Base-by-base conservation (phyloP, 2,797 vertebrate genomes). In the Scleropages formosus region DNA sequence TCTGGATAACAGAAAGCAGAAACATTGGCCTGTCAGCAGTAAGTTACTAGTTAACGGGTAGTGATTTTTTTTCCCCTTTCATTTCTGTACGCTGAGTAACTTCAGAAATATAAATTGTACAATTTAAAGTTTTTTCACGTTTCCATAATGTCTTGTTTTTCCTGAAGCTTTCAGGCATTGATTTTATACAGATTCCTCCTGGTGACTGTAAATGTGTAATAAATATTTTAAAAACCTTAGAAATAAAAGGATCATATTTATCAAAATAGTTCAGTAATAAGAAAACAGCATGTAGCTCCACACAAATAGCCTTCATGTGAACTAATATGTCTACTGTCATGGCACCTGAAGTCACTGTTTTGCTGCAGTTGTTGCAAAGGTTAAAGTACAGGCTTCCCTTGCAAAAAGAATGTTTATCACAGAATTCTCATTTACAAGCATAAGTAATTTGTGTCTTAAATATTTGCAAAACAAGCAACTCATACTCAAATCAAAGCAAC, bases 121-220 rank as follows among this genome's bases (percentile, higher is more conserved):
- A 60, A 31, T 39, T 62, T 73, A 18, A 44, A 56, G 46, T 75
- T 44, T 53, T 69, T 46, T 39, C 31, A 39, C 31, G 6, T 39
- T 6, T 2, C 31, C 39, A 31, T 2, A 6, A 2, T 39, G 31
- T 20, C 49, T 66, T 66, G 44, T 51, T 49, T 22, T 69, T 69
- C 26, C 24, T 44, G 9, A 69, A 26, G 51, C n/a, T 69, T 16
- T 24, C 12, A 53, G 22, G 69, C 47, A 51, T 22, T 20, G 2
- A 56, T 31, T 67, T 39, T n/a, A 53, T 10, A 44, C 66, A 18
- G 44, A 75, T 51, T 27, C 44, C 18, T 62, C 51, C 46, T 47
- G 20, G 58, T 62, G 39, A 75, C 31, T 39, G n/a, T n/a, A n/a
- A n/a, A 75, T 75, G 59, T 46, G 64, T 66, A 31, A 75, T 69